Evolutionary conservation across 2,113 vertebrate genomes (phyloP), one percentile per base, ranked within the genome.

Genomic region (Malurus melanocephalus): DNA sequence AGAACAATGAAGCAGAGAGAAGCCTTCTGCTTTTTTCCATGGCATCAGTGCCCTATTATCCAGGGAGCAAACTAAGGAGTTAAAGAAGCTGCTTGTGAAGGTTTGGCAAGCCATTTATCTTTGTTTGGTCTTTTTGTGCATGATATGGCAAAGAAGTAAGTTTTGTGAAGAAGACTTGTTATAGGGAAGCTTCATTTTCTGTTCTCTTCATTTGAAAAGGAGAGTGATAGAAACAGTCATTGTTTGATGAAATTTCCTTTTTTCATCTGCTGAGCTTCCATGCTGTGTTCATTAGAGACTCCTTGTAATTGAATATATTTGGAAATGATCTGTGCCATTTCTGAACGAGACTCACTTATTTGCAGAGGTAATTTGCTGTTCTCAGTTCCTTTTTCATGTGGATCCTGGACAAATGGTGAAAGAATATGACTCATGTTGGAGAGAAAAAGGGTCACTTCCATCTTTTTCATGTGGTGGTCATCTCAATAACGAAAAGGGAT

Each of bases 401-500:
- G 48, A 59, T 93, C 62, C 51, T 82, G 90, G 80, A 80, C 80
- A 93, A 84, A 75, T 64, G 84, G 88, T 5, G 1, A 88, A 87
- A 79, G 55, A 53, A 90, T 81, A 45, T 56, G 59, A 88, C 33
- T 87, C 82, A 94, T 80, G 40, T 82, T 88, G 43, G 83, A 90
- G 33, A 76, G 88, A 80, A 90, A 49, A 90, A 49, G 83, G 80
- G 76, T 93, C 89, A 80, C 16, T 89, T 93, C 80, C 14, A 9
- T 74, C 77, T 71, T 81, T 90, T 87, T 57, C 3, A 4, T 48
- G 0, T 49, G 59, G 17, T 81, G 78, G 23, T 78, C 74, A 52
- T 69, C 92, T 94, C 83, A 30, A 22, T 93, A 93, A 92, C 11
- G 66, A 95, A 85, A 95, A 93, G 83, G 90, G 80, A 88, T 88